These are phyloP conservation scores for Eunapius fragilis DNA, from an alignment of 37 sponge, comb jelly and placozoan genomes.

Conservation along the genomic window DNA sequence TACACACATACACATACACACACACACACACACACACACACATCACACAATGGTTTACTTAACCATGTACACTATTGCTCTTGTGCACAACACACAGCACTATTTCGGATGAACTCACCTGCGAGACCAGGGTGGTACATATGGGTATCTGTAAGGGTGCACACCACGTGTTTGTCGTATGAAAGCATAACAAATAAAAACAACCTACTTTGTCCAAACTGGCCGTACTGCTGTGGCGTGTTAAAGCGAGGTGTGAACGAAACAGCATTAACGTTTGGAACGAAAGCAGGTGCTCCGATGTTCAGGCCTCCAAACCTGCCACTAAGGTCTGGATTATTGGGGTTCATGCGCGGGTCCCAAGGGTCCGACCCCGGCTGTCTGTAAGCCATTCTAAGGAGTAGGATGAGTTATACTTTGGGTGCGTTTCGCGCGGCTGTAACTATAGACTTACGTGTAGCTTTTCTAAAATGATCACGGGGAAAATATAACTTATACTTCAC, in stretches of 20 bases:
- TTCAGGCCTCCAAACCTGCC: conserved; percentile 72
- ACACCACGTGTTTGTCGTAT: conserved; percentile 28
- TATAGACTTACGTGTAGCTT: neutral
- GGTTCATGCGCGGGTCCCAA: neutral
- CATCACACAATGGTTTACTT: neutral
- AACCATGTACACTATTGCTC: no score
- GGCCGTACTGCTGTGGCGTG: neutral
- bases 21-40: neutral
- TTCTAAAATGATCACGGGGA: neutral
- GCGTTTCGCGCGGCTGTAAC: neutral
- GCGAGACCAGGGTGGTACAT: neutral
- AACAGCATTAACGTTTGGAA: conserved; percentile 77
- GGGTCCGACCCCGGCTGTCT: neutral
- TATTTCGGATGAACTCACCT: neutral
- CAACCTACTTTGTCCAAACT: neutral
- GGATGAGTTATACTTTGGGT: neutral
- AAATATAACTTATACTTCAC: neutral
- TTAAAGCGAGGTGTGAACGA: conserved; percentile 65
- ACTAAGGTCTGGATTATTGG: neutral
- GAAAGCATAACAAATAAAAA: neutral
- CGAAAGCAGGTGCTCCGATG: conserved; percentile 81
- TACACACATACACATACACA: neutral
- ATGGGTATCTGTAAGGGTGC: neutral
- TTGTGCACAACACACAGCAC: no score
- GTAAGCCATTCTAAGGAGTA: neutral